Evolutionary conservation across 2,888 invertebrate species (phyloP).

Genomic region (Meloe dianella): DNA sequence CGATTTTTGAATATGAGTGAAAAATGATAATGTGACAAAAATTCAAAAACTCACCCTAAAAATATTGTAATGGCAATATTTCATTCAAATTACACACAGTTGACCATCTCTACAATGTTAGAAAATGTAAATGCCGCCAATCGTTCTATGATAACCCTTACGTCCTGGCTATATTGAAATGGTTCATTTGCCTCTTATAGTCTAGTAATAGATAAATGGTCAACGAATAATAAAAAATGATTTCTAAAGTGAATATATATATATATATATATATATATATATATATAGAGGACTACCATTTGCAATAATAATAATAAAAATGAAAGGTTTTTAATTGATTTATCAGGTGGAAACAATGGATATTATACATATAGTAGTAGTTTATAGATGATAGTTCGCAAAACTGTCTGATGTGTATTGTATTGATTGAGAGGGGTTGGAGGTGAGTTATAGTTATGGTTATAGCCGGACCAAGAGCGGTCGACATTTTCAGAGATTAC

Average conservation of each 20-base stretch:
- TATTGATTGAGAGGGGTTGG: conserved; percentile 48
- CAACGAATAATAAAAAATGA: conserved; percentile 51
- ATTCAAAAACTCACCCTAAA: conserved; percentile 41
- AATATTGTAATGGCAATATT: conserved; percentile 42
- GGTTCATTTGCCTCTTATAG: conserved; percentile 58
- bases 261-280: too few species aligned
- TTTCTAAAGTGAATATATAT: conserved; percentile 43
- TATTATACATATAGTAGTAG: too few species aligned
- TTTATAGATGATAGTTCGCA: conserved; percentile 49
- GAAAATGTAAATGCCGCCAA: conserved; percentile 56
- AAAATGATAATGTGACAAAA: conserved; percentile 25
- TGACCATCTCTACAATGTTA: conserved; percentile 56
- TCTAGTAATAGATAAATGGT: conserved; percentile 50
- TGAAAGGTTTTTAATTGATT: conserved; percentile 52
- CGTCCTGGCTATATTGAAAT: conserved; percentile 50
- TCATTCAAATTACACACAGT: conserved; percentile 55
- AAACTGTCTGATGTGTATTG: conserved; percentile 45
- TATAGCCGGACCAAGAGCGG: conserved; percentile 55
- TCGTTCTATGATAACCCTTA: conserved; percentile 53
- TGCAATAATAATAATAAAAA: background rate
- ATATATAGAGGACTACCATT: conserved; percentile 40
- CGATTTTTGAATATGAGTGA: conserved; percentile 22
- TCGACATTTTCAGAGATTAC: conserved; percentile 58
- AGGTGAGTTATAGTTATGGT: conserved; percentile 60
- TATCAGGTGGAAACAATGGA: conserved; percentile 57